These are phyloP conservation scores for Epinephelus moara DNA, from an alignment of 2,113 vertebrate genomes.

Conservation along the genomic window DNA sequence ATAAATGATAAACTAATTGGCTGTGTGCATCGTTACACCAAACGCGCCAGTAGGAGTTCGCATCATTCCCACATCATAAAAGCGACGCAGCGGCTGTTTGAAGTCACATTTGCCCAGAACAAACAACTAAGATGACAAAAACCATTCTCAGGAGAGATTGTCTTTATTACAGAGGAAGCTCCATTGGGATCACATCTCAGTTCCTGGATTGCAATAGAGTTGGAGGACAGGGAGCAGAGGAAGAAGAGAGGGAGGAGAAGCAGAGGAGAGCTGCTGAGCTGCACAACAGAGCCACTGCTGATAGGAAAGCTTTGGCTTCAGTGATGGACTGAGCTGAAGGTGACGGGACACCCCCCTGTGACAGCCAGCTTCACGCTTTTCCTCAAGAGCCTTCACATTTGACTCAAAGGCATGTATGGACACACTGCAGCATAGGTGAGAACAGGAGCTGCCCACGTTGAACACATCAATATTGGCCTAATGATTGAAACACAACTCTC, in stretches of 20 bases:
- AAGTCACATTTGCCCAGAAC: conserved; percentile 65
- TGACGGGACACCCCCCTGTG: conserved; percentile 36
- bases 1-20: conserved; percentile 46
- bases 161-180: conserved; percentile 73
- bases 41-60: conserved; percentile 50
- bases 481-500: conserved; percentile 47
- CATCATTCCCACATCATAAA: conserved; percentile 15
- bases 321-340: conserved; percentile 77
- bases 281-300: conserved; percentile 54
- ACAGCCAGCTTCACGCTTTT: conserved; percentile 25
- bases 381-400: conserved; percentile 23
- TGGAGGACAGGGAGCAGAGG: conserved; percentile 65
- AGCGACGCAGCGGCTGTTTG: conserved; percentile 53
- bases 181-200: conserved; percentile 65
- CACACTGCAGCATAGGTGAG: conserved; percentile 59
- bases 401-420: conserved; percentile 47
- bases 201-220: conserved; percentile 72
- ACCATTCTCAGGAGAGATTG: conserved; percentile 59
- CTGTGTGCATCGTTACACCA: conserved; percentile 31
- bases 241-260: conserved; percentile 69
- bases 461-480: conserved; percentile 36
- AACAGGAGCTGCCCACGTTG: conserved; percentile 20
- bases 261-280: conserved; percentile 65
- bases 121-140: conserved; percentile 80
- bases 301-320: conserved; percentile 51